Evolutionary conservation across 1,140 invertebrate genomes (phyloP).

Genomic region (Papilio xuthus): DNA sequence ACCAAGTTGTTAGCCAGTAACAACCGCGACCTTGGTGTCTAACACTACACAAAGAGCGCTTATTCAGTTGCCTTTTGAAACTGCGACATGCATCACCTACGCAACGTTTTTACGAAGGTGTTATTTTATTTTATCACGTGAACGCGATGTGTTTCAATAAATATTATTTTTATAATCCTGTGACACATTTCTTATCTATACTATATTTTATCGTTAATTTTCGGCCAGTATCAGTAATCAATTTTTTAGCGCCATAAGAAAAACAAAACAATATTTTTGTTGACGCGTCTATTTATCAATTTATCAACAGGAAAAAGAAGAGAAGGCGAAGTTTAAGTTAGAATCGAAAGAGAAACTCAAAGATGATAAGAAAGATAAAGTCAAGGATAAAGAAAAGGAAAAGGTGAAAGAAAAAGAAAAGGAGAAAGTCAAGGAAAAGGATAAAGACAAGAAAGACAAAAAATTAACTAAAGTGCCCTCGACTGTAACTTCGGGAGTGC

Average conservation of each 20-base stretch:
- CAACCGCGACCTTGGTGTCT: conserved; percentile 52
- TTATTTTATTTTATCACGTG: conserved; percentile 28
- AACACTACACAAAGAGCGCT: conserved; percentile 50
- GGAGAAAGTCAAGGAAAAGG: conserved; percentile 85
- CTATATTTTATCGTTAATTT: conserved; percentile 30
- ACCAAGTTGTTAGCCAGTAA: conserved; percentile 52
- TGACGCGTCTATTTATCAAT: conserved; percentile 1
- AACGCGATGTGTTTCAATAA: neutral
- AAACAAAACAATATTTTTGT: conserved; percentile 22
- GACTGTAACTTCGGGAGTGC: conserved; percentile 75
- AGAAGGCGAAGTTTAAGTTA: conserved; percentile 78
- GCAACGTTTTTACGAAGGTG: conserved; percentile 72
- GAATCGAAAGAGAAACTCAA: conserved; percentile 77
- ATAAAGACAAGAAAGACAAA: conserved; percentile 88
- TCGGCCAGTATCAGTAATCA: neutral
- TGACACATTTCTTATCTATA: conserved; percentile 29
- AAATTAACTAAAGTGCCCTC: conserved; percentile 83
- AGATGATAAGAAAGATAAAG: conserved; percentile 82
- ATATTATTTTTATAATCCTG: conserved; percentile 36
- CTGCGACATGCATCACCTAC: conserved; percentile 73
- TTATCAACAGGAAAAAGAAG: conserved; percentile 76
- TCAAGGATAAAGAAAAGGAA: conserved; percentile 76
- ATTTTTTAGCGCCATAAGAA: neutral
- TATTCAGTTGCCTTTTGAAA: conserved; percentile 66
- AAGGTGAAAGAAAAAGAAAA: conserved; percentile 78